Conservation (phyloP, 1,140 invertebrate genomes). For the Atta cephalotes region DNA sequence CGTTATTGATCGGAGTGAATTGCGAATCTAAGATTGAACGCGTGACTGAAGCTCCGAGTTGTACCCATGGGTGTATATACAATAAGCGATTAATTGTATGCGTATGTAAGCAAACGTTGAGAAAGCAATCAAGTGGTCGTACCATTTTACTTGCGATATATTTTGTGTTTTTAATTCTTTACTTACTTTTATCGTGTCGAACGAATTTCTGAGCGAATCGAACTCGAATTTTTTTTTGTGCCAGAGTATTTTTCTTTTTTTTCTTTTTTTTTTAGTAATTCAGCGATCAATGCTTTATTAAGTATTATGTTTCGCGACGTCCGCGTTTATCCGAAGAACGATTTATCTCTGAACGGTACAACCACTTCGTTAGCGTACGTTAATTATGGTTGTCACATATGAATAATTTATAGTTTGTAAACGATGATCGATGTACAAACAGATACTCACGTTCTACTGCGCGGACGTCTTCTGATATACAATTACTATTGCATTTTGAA, state of each 20-base stretch:
- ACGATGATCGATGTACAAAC: slow-evolving; percentile 74
- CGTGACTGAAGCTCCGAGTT: slow-evolving; percentile 67
- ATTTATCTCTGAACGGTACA: slow-evolving; percentile 60
- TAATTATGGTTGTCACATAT: slow-evolving; percentile 45
- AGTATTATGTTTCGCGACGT: neutral
- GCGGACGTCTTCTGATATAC: slow-evolving; percentile 66
- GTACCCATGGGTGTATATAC: slow-evolving; percentile 75
- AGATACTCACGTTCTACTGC: slow-evolving; percentile 68
- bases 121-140: slow-evolving; percentile 73
- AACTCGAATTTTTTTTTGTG: neutral
- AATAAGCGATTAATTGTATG: slow-evolving; percentile 58
- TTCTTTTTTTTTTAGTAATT: neutral
- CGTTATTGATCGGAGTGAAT: slow-evolving; percentile 59
- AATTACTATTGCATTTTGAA: slow-evolving; percentile 70
- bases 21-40: slow-evolving; percentile 55
- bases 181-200: neutral
- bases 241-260: neutral
- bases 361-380: slow-evolving; percentile 68
- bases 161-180: slow-evolving; percentile 19
- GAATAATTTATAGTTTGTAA: slow-evolving; percentile 69
- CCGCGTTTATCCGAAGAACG: neutral
- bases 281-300: neutral
- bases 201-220: neutral
- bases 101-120: slow-evolving; percentile 67
- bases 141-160: slow-evolving; percentile 57